Evolutionary conservation across 1,140 invertebrate genomes (phyloP), one percentile per base, ranked within the genome.

Genomic region (Lasioglossum albipes): DNA sequence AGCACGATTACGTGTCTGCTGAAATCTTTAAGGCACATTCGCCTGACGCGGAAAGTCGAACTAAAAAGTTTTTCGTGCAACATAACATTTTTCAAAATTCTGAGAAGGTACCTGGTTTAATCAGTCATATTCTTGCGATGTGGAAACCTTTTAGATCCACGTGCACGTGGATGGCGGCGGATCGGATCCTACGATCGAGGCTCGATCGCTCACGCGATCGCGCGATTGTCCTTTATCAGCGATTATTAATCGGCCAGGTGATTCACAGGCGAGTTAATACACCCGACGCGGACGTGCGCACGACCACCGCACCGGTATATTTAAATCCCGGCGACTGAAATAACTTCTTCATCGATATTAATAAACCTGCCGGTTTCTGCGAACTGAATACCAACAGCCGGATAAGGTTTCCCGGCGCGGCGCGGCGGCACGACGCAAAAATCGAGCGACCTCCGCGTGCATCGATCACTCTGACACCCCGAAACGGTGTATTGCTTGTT

Each of bases 381-480:
- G 10, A 59, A 31, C 31, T 7, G 62, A 68, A 69, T 76, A 31
- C 52, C 65, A 42, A 16, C 7, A 20, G 36, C 12, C n/a, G 54
- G 59, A 70, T 54, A 42, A 59, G 42, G 36, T 68, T 67, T 68
- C 41, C 7, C 36, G 13, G 0, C 18, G 27, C n/a, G 42, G 0
- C 27, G 27, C 27, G 31, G 36, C 69, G 18, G n/a, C 7, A 1
- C 41, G 27, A 42, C 49, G 49, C 61, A 22, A 79, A 79, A 65
- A 57, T 79, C 76, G 36, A 45, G 13, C 76, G 76, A 31, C 49
- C 61, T 57, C 54, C 9, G 7, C 2, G 20, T 6, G 27, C 68
- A 75, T 84, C 83, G 76, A 84, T 84, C 83, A 84, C 54, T 62
- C 54, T 59, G 75, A 75, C 65, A 49, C 75, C 13, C 22, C 45